A percentile compares a stretch with the other conserved stretches of the same genome.
Conservation (phyloP, 2,888 invertebrate genomes). For the Caenorhabditis zanzibari region DNA sequence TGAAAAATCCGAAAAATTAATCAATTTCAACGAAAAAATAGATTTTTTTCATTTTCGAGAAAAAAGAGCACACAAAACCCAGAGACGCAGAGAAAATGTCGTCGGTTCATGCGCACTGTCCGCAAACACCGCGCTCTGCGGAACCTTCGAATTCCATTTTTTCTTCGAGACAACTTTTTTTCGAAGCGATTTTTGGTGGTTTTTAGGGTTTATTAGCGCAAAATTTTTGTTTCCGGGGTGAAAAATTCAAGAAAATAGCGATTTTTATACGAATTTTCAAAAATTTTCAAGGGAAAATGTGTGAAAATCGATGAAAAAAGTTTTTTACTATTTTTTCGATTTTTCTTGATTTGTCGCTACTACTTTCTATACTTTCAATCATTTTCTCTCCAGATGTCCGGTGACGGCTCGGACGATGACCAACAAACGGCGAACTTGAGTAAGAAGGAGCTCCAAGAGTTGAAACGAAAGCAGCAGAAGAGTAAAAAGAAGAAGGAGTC, state of each 20-base stretch:
- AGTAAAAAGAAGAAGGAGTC: constrained; percentile 83
- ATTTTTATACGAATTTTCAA: not conserved
- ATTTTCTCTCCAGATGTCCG: constrained; percentile 39
- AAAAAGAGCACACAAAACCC: not conserved
- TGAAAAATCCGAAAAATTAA: not conserved
- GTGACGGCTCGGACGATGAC: constrained; percentile 61
- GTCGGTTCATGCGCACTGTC: not conserved
- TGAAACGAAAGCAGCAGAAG: constrained; percentile 67
- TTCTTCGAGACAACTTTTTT: not conserved
- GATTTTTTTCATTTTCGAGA: not conserved
- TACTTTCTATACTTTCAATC: no score
- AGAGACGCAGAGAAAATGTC: constrained; percentile 42
- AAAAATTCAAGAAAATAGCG: not conserved
- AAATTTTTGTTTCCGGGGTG: not conserved
- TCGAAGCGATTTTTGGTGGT: not conserved
- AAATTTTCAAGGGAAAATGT: no score
- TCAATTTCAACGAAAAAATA: not conserved
- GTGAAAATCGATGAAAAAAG: no score
- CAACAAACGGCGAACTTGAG: constrained; percentile 46
- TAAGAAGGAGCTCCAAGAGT: constrained; percentile 72
- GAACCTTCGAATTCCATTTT: constrained; percentile 3
- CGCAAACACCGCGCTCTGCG: constrained; percentile 15
- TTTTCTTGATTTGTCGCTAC: not conserved
- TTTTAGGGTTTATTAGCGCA: not conserved
- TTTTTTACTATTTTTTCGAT: not conserved